Evolutionary conservation across 1,140 invertebrate species (phyloP).

Genomic region (Listronotus bonariensis): DNA sequence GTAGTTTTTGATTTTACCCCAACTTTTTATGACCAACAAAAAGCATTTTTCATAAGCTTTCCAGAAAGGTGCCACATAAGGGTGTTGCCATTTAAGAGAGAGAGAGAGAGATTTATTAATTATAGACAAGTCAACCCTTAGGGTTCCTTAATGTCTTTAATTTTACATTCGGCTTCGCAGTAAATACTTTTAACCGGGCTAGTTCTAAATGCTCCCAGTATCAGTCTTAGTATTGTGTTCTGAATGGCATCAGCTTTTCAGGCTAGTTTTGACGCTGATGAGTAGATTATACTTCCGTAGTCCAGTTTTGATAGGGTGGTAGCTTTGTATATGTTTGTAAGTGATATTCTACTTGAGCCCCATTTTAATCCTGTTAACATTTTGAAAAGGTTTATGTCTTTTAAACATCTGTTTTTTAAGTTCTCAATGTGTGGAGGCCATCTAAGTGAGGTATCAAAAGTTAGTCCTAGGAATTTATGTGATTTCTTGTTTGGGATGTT

Average conservation of each 20-base stretch:
- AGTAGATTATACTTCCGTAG: slow-evolving; percentile 21
- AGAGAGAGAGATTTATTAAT: too few relatives aligned
- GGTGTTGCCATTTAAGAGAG: too few relatives aligned
- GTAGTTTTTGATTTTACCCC: too few relatives aligned
- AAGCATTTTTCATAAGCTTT: too few relatives aligned
- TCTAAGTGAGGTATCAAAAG: slow-evolving; percentile 15
- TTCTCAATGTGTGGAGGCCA: slow-evolving; percentile 5
- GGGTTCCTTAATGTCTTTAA: too few relatives aligned
- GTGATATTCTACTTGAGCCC: slow-evolving; percentile 14
- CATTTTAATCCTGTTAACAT: slow-evolving; percentile 13
- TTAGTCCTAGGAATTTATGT: slow-evolving; percentile 8
- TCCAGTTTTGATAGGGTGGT: slow-evolving; percentile 18
- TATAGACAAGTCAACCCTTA: too few relatives aligned
- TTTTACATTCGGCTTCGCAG: slow-evolving; percentile 13
- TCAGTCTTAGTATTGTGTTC: slow-evolving; percentile 21
- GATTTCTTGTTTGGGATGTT: neutral
- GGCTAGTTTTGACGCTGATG: slow-evolving; percentile 7
- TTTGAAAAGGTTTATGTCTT: slow-evolving; percentile 15
- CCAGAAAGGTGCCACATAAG: too few relatives aligned
- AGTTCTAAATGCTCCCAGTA: slow-evolving; percentile 24
- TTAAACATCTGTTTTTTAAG: slow-evolving; percentile 2
- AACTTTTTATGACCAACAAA: too few relatives aligned
- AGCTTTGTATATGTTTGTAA: slow-evolving; percentile 19
- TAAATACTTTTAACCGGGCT: slow-evolving; percentile 7
- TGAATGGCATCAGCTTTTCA: slow-evolving; percentile 28